A percentile compares a stretch with the other conserved stretches of the same genome.
phyloP scores from a whole-genome alignment of 2,113 vertebrate species.

The Heterotis niloticus region DNA sequence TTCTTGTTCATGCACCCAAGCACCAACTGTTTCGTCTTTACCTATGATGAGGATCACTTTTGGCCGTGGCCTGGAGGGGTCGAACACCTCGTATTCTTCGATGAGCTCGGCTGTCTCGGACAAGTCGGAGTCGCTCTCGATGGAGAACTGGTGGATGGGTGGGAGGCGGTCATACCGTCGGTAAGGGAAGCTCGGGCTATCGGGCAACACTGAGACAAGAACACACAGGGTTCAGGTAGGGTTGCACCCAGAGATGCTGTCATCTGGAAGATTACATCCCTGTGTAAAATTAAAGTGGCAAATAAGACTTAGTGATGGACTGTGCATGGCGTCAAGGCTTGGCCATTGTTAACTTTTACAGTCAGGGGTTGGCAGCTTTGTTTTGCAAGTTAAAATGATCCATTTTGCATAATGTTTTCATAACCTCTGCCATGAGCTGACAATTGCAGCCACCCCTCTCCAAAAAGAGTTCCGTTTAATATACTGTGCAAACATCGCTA shows the following conservation, averaged over 20 bases:
- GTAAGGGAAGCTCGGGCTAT: conserved; percentile 88
- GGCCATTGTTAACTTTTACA: background rate
- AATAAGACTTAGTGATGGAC: too few species aligned
- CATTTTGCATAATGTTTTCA: conserved; percentile 30
- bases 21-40: too few species aligned
- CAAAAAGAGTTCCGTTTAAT: background rate
- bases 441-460: background rate
- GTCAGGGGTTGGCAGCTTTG: conserved; percentile 10
- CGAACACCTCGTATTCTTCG: conserved; percentile 95
- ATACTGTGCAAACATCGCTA: too few species aligned
- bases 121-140: conserved; percentile 95
- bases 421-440: conserved; percentile 18
- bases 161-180: conserved; percentile 92
- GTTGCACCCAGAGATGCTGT: background rate
- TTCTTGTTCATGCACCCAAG: too few species aligned
- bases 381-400: conserved; percentile 25
- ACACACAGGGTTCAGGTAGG: conserved; percentile 38
- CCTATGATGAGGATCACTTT: conserved; percentile 96
- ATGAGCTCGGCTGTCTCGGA: conserved; percentile 96
- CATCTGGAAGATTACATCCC: background rate
- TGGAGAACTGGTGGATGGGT: conserved; percentile 96
- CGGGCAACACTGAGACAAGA: conserved; percentile 82
- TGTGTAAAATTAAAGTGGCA: background rate
- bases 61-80: conserved; percentile 81
- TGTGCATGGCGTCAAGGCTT: background rate